phyloP scores from a whole-genome alignment of 2,888 invertebrate genomes.

The Pollenia griseotomentosa region DNA sequence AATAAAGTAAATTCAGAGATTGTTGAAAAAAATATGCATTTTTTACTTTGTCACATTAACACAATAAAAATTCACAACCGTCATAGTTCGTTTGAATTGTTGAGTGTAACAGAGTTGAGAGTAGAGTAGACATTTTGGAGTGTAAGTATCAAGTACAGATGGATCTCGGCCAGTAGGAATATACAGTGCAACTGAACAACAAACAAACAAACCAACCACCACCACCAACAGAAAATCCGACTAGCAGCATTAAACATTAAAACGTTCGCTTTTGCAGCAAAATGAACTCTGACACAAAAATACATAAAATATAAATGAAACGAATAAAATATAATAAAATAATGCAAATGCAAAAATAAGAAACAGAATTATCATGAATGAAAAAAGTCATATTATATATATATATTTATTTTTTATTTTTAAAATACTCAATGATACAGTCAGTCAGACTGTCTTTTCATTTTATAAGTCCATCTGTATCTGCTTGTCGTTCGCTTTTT shows the following conservation, averaged over 20 bases:
- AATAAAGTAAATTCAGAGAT: slow-evolving; percentile 42
- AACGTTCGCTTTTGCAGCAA: slow-evolving; percentile 52
- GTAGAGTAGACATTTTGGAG: slow-evolving; percentile 20
- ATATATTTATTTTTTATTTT: neutral
- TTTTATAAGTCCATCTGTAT: neutral
- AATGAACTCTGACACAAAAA: slow-evolving; percentile 70
- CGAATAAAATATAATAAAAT: slow-evolving; percentile 37
- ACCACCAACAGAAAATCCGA: slow-evolving; percentile 30
- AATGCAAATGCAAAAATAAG: slow-evolving; percentile 33
- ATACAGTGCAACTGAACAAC: slow-evolving; percentile 22
- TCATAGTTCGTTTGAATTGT: slow-evolving; percentile 65
- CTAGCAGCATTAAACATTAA: slow-evolving; percentile 60
- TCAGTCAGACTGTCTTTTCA: neutral
- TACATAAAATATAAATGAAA: slow-evolving; percentile 52
- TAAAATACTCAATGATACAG: neutral
- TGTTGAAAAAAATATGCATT: slow-evolving; percentile 77
- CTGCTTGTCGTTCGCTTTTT: neutral
- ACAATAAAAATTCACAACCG: slow-evolving; percentile 80
- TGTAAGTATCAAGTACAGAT: slow-evolving; percentile 18
- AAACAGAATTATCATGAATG: slow-evolving; percentile 32
- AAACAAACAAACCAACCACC: slow-evolving; percentile 29
- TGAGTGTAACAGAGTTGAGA: slow-evolving; percentile 30
- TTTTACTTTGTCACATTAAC: slow-evolving; percentile 83
- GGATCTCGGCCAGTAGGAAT: slow-evolving; percentile 5
- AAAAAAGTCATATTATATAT: neutral